Evolutionary conservation across 2,888 invertebrate species (phyloP).

Genomic region (Limnephilus rhombicus): DNA sequence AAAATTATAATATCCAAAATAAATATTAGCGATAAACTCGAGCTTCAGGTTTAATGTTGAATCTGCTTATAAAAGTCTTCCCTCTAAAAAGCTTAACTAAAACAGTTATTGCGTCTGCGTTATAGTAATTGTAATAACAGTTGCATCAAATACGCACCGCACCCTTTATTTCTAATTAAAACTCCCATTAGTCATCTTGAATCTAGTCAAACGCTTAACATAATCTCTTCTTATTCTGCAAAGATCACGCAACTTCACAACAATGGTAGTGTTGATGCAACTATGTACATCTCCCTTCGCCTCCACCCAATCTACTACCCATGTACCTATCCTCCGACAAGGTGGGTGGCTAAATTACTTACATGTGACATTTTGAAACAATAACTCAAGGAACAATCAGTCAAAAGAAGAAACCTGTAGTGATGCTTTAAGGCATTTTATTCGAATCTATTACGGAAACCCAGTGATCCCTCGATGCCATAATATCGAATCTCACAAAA

Average conservation of each 20-base stretch:
- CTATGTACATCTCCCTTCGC: no score
- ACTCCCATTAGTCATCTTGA: not conserved
- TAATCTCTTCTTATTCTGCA: not conserved
- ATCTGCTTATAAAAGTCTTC: not conserved
- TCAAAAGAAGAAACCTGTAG: no score
- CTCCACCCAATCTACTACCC: no score
- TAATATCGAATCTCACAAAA: no score
- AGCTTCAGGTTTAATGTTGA: not conserved
- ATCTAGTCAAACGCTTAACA: not conserved
- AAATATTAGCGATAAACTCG: not conserved
- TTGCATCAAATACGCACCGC: not conserved
- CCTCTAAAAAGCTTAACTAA: not conserved
- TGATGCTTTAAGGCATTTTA: no score
- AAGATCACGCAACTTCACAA: not conserved
- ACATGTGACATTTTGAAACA: no score
- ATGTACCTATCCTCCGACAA: no score
- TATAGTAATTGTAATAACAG: no score
- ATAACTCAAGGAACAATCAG: no score
- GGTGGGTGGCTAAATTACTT: no score
- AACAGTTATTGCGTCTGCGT: not conserved
- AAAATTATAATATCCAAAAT: not conserved
- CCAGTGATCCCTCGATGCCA: no score
- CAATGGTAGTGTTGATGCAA: not conserved
- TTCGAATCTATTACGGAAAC: no score
- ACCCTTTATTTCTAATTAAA: not conserved